Base-by-base conservation (phyloP, 2,888 invertebrate genomes). In the Hydraecia micacea region DNA sequence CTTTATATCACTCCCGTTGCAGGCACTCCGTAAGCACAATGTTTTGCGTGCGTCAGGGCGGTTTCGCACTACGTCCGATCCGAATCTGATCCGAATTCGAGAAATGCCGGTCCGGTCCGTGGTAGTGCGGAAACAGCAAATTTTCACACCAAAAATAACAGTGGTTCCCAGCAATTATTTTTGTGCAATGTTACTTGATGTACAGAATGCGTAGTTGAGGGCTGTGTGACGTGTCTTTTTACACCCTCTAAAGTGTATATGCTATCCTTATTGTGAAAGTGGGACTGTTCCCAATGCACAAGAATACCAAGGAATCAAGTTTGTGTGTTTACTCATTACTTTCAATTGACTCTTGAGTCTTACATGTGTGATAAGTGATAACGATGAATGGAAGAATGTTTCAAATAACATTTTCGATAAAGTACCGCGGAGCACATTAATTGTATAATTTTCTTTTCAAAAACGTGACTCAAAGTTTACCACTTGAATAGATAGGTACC, bases 321-420 rank as follows among this genome's bases (percentile, higher is more conserved):
- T 36, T 68, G 77, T 36, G 9, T 18, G n/a, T 66, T 65, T 63
- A 80, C 39, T 80, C 68, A 80, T 67, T 49, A 52, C 39, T 62
- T 80, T 80, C 58, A 63, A 63, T 79, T 65, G 63, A 18, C 63
- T 76, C 63, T 76, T 63, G 52, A 77, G 6, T 49, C 21, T n/a
- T 49, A 74, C 13, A 28, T 8, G 5, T 18, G 25, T n/a, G 68
- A 78, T 77, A 77, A 68, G 25, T n/a, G 69, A 78, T 78, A 77
- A 68, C 28, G 15, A 28, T 46, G 18, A 42, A 42, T 13, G n/a
- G 52, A 55, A 65, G 15, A 46, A 76, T n/a, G 13, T 32, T n/a
- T 28, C 36, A 28, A 39, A 60, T 55, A 32, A 39, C 15, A 58
- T 25, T 49, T n/a, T 39, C 13, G n/a, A 13, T 39, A 73, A 36